Percentiles rank a stretch among this genome's conserved stretches.
phyloP scores from a whole-genome alignment of 2,113 vertebrate genomes.

The Sitta europaea region DNA sequence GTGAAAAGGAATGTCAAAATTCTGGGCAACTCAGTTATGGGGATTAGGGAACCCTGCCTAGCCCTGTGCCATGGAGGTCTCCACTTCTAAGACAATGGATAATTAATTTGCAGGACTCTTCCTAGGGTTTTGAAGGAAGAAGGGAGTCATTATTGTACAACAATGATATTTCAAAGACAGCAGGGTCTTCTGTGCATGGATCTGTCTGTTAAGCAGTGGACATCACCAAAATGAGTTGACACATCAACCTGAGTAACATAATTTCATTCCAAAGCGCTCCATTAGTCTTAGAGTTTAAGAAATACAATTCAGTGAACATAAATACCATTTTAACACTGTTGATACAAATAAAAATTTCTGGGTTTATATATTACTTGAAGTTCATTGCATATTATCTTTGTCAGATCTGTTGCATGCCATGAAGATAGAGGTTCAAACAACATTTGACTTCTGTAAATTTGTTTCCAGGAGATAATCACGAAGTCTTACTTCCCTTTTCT shows the following conservation, averaged over 20 bases:
- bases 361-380: neutral
- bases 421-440: neutral
- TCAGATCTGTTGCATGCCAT: neutral
- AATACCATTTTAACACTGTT: neutral
- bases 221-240: neutral
- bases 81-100: neutral
- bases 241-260: neutral
- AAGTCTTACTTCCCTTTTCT: neutral
- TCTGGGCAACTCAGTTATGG: fast-evolving
- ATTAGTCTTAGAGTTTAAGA: neutral
- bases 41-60: neutral
- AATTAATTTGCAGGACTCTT: neutral
- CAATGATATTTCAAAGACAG: neutral
- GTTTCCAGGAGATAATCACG: neutral
- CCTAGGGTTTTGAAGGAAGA: neutral
- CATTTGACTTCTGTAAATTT: neutral
- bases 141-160: neutral
- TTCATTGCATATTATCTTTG: neutral
- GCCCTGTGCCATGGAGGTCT: neutral
- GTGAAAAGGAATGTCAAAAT: neutral
- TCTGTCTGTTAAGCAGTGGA: neutral
- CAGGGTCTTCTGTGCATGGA: neutral
- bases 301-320: neutral
- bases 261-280: neutral
- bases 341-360: neutral